Percentiles rank a stretch among this genome's conserved stretches.
These are phyloP conservation scores for Carduelis carduelis DNA, from an alignment of 2,797 vertebrate species.

Conservation along the genomic window DNA sequence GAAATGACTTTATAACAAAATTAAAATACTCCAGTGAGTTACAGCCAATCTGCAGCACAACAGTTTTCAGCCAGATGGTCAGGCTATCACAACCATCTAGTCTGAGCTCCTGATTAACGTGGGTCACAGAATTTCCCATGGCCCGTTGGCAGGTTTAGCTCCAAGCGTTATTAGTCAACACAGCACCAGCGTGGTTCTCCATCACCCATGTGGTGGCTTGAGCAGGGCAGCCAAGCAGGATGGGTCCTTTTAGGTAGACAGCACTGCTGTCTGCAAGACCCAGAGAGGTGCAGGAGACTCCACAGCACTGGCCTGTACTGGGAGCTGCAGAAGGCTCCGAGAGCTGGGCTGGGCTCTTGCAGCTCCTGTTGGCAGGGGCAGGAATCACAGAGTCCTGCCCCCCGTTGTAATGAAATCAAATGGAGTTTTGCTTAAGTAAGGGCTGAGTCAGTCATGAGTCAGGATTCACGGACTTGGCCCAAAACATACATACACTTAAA, in stretches of 20 bases:
- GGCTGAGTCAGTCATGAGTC: slow-evolving; percentile 58
- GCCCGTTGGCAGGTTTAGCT: neutral
- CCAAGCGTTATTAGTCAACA: neutral
- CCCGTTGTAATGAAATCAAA: slow-evolving; percentile 10
- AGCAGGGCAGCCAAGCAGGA: neutral
- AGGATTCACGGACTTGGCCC: slow-evolving; percentile 55
- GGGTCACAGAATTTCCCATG: neutral
- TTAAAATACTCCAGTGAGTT: neutral
- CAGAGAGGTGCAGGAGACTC: neutral
- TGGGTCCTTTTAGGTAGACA: neutral
- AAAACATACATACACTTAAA: slow-evolving; percentile 42
- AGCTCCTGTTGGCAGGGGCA: neutral
- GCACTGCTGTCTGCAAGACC: neutral
- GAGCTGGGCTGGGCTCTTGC: neutral
- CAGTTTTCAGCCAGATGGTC: neutral
- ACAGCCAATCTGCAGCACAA: neutral
- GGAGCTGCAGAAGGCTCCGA: neutral
- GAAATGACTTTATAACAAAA: neutral
- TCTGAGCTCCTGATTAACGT: neutral
- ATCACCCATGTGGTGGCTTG: neutral
- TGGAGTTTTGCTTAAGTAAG: slow-evolving; percentile 59
- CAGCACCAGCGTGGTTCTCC: rapidly evolving
- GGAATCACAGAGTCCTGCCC: neutral
- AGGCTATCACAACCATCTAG: neutral
- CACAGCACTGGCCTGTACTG: neutral